Conservation (phyloP, 2,797 vertebrate genomes). For the Tangara arthus region DNA sequence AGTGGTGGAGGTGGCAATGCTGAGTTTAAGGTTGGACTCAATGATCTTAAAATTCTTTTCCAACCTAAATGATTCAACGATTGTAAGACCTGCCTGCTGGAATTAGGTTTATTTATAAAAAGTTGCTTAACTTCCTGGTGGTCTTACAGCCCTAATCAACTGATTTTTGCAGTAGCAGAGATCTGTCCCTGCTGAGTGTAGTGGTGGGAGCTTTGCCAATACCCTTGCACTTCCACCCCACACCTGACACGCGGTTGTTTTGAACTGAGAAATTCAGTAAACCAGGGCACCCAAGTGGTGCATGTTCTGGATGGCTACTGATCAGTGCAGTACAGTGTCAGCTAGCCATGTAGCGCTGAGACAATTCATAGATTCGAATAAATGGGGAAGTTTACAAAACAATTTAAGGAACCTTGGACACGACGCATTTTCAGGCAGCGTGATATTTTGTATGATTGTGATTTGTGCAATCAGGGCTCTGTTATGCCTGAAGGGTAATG, state of each 20-base stretch:
- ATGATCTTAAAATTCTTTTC: neutral
- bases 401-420: neutral
- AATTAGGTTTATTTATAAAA: neutral
- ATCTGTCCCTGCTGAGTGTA: neutral
- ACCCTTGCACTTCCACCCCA: accelerated
- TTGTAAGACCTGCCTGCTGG: neutral
- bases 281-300: neutral
- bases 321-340: neutral
- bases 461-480: neutral
- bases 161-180: neutral
- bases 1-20: neutral
- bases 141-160: neutral
- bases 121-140: neutral
- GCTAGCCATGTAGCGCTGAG: neutral
- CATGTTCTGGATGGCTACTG: accelerated
- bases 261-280: neutral
- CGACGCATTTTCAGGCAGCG: neutral
- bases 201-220: neutral
- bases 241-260: accelerated
- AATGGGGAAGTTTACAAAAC: neutral
- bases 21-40: neutral
- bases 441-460: neutral
- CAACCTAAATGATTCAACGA: neutral
- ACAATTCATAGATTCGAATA: neutral
- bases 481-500: neutral